Conservation (phyloP, 1,140 invertebrate species). For the Phocides pigmalion region DNA sequence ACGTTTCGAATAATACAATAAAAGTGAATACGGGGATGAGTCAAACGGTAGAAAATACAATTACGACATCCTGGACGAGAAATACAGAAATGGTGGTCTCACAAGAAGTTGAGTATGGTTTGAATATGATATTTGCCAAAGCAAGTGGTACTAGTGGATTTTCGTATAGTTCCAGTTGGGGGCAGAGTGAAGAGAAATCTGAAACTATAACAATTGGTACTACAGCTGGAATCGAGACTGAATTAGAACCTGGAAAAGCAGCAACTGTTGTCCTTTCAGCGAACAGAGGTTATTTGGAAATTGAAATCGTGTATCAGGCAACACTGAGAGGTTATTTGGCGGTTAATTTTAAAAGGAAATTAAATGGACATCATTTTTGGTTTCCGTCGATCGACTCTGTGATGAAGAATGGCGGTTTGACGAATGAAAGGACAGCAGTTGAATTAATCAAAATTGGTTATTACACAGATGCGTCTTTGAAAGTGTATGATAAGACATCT, state of each 20-base stretch:
- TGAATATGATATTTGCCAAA: conserved; percentile 56
- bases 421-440: conserved; percentile 44
- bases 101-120: conserved; percentile 57
- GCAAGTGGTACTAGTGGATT: conserved; percentile 47
- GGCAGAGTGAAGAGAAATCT: conserved; percentile 54
- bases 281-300: conserved; percentile 53
- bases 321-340: conserved; percentile 58
- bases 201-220: conserved; percentile 60
- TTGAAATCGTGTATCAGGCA: conserved; percentile 55
- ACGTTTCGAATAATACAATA: conserved; percentile 53
- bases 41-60: conserved; percentile 62
- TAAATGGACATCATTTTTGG: conserved; percentile 64
- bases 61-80: conserved; percentile 58
- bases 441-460: conserved; percentile 60
- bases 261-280: conserved; percentile 60
- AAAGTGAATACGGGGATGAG: conserved; percentile 69
- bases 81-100: conserved; percentile 47
- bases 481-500: conserved; percentile 55
- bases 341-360: conserved; percentile 53
- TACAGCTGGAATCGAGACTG: conserved; percentile 58
- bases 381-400: conserved; percentile 57
- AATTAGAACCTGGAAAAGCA: conserved; percentile 60
- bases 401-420: conserved; percentile 50
- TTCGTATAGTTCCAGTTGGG: conserved; percentile 50
- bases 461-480: conserved; percentile 58